Base-by-base conservation (phyloP, 2,888 invertebrate species). In the Limnephilus marmoratus region DNA sequence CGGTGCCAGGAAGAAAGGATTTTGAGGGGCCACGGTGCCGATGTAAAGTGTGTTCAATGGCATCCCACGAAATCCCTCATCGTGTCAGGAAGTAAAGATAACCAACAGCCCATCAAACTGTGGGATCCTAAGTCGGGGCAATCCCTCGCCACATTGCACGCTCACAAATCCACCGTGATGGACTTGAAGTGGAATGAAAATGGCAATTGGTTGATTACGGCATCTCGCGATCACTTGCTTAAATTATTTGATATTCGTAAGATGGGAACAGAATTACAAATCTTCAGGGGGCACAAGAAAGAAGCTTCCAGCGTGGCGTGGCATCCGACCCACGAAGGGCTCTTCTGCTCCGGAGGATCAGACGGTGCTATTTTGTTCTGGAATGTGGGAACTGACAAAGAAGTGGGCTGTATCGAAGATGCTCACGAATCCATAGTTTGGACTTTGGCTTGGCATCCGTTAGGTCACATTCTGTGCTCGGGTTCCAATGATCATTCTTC, bases 401-500 rank as follows among this genome's bases (percentile, higher is more conserved):
- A 99, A 96, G 98, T 99, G 81, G 99, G 99, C 31, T 98, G 98
- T 31, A 99, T 99, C 94, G 99, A 99, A 96, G 98, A 99, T 94
- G 99, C 99, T 3, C 99, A 99, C 95, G 99, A 99, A 95, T 99
- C 99, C 94, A 99, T 99, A 95, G 99, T 99, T 5, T 99, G 99
- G 99, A 99, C 99, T 24, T 96, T 99, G 95, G 99, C 99, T 53
- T 99, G 99, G 99, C 99, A 99, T 96, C 99, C 99, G 0, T 96
- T 99, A 31, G 99, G 99, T 0, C 99, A 99, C 94, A 99, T 99
- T 94, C 96, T 99, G 68, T 99, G 99, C 94, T 99, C 99, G 4
- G 99, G 99, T 0, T 99, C 99, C n/a, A 99, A 99, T 96, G 99
- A 99, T 96, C 99, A 99, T 94, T 99, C 99, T 45, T 98, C 98